These are phyloP conservation scores for Electrophaes corylata DNA, from an alignment of 2,888 invertebrate genomes.

Conservation along the genomic window DNA sequence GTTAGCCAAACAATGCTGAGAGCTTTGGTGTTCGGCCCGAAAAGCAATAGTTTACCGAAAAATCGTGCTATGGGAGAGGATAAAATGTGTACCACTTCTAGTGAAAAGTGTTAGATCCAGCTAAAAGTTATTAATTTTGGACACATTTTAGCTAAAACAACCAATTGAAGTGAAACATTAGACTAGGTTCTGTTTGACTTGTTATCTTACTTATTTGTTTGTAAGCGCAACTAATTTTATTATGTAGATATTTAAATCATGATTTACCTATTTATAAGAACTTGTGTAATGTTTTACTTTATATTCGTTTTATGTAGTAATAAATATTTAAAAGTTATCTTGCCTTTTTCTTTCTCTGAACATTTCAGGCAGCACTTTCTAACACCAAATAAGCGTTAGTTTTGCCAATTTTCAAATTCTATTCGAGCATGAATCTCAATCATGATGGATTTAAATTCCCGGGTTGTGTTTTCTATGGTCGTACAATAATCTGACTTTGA, in stretches of 20 bases:
- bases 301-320: conserved; percentile 61
- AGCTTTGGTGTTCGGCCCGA: not conserved
- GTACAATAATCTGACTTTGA: no score
- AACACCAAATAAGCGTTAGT: no score
- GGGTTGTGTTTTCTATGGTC: no score
- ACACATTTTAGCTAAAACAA: conserved; percentile 1
- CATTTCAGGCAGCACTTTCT: no score
- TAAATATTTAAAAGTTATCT: conserved; percentile 53
- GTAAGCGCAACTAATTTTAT: conserved; percentile 25
- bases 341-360: conserved; percentile 27
- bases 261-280: conserved; percentile 30
- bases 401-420: no score
- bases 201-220: conserved; percentile 20
- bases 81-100: not conserved
- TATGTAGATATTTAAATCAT: conserved; percentile 44
- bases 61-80: not conserved
- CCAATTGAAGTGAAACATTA: conserved; percentile 50
- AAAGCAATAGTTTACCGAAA: not conserved
- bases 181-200: conserved; percentile 36
- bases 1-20: not conserved
- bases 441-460: no score
- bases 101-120: not conserved
- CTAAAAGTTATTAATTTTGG: not conserved
- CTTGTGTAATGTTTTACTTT: conserved; percentile 63
- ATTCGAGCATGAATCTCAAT: no score